phyloP scores from a whole-genome alignment of 2,797 vertebrate species.

The Cryptoblepharus egeriae region DNA sequence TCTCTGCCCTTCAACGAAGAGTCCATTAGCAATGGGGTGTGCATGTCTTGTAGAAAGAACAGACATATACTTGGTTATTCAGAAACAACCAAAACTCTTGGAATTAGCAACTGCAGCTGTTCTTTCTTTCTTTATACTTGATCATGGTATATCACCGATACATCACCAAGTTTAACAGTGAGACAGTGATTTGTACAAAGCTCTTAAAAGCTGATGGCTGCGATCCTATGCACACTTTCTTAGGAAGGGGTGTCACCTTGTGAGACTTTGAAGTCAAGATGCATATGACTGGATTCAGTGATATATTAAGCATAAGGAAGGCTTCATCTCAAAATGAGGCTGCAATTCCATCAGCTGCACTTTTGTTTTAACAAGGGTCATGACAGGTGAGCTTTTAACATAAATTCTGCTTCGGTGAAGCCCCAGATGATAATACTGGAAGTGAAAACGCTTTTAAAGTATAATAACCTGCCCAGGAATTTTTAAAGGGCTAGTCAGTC shows the following conservation, averaged over 20 bases:
- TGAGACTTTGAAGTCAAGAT: not conserved
- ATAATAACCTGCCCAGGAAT: not conserved
- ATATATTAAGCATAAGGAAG: not conserved
- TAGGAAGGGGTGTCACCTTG: not conserved
- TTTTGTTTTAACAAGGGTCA: not conserved
- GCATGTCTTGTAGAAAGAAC: not conserved
- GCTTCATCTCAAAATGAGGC: not conserved
- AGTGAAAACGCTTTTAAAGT: not conserved
- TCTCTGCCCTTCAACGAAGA: constrained; percentile 6
- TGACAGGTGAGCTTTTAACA: constrained; percentile 3
- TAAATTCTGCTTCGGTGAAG: not conserved
- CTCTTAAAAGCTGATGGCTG: not conserved
- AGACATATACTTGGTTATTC: constrained; percentile 17
- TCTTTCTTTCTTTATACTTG: constrained; percentile 15
- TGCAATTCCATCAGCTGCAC: not conserved
- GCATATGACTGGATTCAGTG: too few species aligned
- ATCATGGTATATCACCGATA: not conserved
- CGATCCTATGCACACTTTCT: not conserved
- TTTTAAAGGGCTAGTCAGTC: not conserved
- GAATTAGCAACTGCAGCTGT: not conserved
- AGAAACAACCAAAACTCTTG: not conserved
- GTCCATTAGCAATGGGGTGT: not conserved
- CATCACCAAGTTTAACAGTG: not conserved
- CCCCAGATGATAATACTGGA: not conserved
- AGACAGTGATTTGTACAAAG: not conserved